Percentiles rank a stretch among this genome's conserved stretches.
phyloP scores from a whole-genome alignment of 2,888 invertebrate species.

The Odontomyia ornata region DNA sequence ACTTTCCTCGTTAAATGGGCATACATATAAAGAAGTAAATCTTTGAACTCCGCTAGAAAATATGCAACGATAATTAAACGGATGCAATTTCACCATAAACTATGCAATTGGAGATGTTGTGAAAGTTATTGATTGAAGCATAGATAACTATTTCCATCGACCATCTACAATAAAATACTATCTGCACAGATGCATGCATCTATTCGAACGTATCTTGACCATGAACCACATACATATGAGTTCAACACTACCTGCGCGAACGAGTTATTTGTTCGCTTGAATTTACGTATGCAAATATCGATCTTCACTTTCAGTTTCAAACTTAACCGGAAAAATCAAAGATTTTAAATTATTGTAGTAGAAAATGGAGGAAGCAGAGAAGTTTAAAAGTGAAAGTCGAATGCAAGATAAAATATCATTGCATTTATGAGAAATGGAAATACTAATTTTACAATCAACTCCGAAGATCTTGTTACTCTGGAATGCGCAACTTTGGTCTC shows the following conservation, averaged over 20 bases:
- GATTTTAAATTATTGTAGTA: background rate
- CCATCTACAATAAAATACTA: background rate
- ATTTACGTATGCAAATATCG: background rate
- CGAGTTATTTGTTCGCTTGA: background rate
- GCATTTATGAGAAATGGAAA: background rate
- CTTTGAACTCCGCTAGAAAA: too few species aligned
- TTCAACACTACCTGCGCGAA: background rate
- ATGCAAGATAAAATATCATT: background rate
- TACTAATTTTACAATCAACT: background rate
- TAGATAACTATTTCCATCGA: background rate
- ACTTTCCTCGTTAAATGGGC: too few species aligned
- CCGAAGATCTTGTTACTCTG: background rate
- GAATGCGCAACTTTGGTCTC: background rate
- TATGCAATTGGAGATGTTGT: slow-evolving; percentile 1
- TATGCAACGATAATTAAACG: too few species aligned
- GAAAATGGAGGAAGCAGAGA: background rate
- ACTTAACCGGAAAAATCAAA: background rate
- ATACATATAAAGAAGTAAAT: too few species aligned
- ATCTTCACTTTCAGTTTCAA: background rate
- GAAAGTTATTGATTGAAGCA: background rate
- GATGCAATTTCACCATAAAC: background rate
- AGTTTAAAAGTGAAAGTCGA: slow-evolving; percentile 9
- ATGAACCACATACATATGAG: background rate
- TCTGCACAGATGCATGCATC: background rate
- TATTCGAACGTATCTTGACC: background rate